A percentile compares a stretch with the other conserved stretches of the same genome.
Conservation (phyloP, 2,797 vertebrate species). For the Lindbergichthys nudifrons region DNA sequence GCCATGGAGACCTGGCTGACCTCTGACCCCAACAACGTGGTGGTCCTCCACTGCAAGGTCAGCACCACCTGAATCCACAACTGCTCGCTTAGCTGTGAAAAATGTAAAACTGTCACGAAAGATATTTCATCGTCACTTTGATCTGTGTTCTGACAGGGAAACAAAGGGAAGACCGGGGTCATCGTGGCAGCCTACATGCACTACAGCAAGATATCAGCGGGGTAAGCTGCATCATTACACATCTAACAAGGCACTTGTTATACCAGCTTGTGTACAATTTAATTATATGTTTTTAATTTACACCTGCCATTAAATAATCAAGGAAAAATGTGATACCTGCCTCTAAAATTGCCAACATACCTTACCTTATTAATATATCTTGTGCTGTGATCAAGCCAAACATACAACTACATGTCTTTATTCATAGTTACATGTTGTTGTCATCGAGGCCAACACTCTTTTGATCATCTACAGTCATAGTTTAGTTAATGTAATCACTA, state of each 20-base stretch:
- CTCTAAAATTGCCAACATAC: neutral
- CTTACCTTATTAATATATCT: neutral
- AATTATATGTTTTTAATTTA: neutral
- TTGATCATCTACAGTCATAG: too few species aligned
- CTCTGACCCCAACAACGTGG: slow-evolving; percentile 89
- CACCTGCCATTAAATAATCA: neutral
- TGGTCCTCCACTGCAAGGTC: slow-evolving; percentile 94
- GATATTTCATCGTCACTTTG: slow-evolving; percentile 10
- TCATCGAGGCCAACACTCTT: neutral
- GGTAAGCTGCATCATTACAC: slow-evolving; percentile 77
- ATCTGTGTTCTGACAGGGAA: slow-evolving; percentile 82
- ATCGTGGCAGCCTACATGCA: slow-evolving; percentile 95
- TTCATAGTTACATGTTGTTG: neutral
- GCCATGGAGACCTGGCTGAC: slow-evolving; percentile 93
- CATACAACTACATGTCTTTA: neutral
- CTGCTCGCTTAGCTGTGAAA: slow-evolving; percentile 10
- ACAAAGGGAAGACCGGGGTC: slow-evolving; percentile 92
- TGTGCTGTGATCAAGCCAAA: neutral
- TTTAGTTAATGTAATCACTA: neutral
- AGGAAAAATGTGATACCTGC: neutral
- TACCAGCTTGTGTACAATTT: neutral
- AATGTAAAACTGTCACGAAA: neutral
- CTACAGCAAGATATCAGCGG: slow-evolving; percentile 94
- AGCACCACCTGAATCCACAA: slow-evolving; percentile 24
- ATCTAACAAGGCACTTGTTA: neutral